These are phyloP conservation scores for Ramphastos sulfuratus DNA, from an alignment of 2,113 vertebrate species.

Conservation along the genomic window DNA sequence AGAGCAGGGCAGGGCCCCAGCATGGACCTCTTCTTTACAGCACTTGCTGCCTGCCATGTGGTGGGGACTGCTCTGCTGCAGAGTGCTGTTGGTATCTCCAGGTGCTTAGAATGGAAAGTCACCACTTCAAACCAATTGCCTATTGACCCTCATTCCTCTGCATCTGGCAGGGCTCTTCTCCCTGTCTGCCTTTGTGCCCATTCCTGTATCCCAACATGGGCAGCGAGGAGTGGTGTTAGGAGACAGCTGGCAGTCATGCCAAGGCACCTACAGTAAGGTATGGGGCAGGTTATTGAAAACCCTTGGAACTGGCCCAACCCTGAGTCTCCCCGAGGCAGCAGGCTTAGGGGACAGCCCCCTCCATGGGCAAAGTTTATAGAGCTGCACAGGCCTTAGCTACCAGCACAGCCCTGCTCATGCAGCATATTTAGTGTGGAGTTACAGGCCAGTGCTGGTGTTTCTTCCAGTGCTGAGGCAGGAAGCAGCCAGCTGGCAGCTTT, in stretches of 20 bases:
- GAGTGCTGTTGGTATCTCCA: background rate
- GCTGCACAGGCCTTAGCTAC: background rate
- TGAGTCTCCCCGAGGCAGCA: background rate
- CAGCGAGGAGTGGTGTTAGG: background rate
- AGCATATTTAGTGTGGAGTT: background rate
- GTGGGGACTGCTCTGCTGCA: accelerated
- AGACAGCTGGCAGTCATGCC: too few relatives aligned
- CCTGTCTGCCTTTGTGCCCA: background rate
- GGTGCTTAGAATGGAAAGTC: background rate
- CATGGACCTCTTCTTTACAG: accelerated
- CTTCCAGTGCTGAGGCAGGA: background rate
- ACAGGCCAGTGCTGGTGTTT: background rate
- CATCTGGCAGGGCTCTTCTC: background rate
- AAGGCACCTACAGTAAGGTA: background rate
- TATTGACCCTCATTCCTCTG: accelerated
- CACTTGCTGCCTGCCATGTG: accelerated
- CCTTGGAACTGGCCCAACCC: background rate
- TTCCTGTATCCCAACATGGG: accelerated
- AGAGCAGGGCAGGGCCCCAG: accelerated
- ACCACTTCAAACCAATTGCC: background rate
- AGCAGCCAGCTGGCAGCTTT: background rate
- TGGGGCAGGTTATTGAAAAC: background rate
- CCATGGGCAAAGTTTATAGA: background rate
- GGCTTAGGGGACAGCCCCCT: background rate
- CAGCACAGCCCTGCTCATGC: background rate